Evolutionary conservation across 2,113 vertebrate genomes (phyloP), one percentile per base, ranked within the genome.

Genomic region (Gobiocypris rarus): DNA sequence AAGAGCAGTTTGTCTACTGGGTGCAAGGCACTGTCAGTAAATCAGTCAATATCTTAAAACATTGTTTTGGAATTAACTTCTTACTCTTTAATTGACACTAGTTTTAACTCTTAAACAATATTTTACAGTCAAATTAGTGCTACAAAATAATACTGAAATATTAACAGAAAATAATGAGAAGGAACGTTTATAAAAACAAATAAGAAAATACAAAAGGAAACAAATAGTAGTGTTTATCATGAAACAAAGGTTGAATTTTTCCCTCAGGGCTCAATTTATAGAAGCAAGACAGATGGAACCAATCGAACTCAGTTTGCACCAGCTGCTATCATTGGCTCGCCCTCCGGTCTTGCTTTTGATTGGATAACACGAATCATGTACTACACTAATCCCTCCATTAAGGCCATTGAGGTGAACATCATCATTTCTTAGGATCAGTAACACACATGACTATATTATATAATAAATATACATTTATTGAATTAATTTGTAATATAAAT

Each of bases 271-370:
- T 90, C 93, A 9, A 93, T 94, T 81, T 93, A 91, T 90, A 85
- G 89, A 83, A 92, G 92, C 41, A 92, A 92, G 85, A 94, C 90
- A 9, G 89, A 85, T 2, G 93, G 94, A 8, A 89, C 90, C 65
- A 92, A 94, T 83, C 90, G 91, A 69, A 91, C 93, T 73, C 87
- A 91, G 88, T 94, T 94, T 88, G 94, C 91, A 61, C 93, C 93
- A 45, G 88, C 90, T 78, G 92, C 92, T 73, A 75, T 91, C 41
- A 85, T 93, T 83, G 94, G 94, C 19, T 88, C 90, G 2, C 93
- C 93, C 0, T 91, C 89, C 45, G 91, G 92, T 73, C 86, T 94
- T 76, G 93, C 94, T 63, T 94, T 94, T 91, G 94, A 94, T 82
- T 94, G 94, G 94, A 91, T 94, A 28, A 88, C 89, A 83, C 84